phyloP scores from a whole-genome alignment of 2,113 vertebrate species.

The Ciconia maguari region DNA sequence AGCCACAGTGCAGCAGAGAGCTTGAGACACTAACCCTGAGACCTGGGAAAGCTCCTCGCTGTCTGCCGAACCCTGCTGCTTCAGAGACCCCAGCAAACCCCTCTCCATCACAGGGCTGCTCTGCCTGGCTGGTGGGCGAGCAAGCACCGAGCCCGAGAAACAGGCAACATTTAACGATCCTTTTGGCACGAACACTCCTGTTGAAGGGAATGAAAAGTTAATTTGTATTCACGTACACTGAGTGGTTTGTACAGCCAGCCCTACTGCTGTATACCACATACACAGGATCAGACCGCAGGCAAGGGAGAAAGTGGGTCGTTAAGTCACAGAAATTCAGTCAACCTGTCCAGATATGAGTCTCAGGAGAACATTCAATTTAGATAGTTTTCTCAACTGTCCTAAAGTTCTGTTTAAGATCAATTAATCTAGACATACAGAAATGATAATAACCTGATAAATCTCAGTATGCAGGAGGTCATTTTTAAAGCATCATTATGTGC shows the following conservation, averaged over 20 bases:
- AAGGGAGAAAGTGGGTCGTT: not conserved
- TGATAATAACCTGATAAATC: not conserved
- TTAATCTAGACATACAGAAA: not conserved
- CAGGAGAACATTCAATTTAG: not conserved
- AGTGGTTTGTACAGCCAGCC: not conserved
- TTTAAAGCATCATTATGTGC: not conserved
- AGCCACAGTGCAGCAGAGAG: not conserved
- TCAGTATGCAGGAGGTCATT: not conserved
- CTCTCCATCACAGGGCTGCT: not conserved
- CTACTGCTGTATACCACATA: not conserved
- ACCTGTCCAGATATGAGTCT: not conserved
- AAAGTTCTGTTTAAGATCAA: not conserved
- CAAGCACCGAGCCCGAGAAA: not conserved
- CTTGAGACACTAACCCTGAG: not conserved
- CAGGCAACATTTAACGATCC: not conserved
- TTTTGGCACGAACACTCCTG: not conserved
- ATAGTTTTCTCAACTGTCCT: not conserved
- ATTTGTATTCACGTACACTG: not conserved
- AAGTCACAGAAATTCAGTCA: not conserved
- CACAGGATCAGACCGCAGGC: not conserved
- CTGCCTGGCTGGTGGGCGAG: not conserved
- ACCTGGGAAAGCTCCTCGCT: not conserved
- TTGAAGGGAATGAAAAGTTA: not conserved
- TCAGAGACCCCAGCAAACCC: not conserved
- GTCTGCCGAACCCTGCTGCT: not conserved